Base-by-base conservation (phyloP, 2,888 invertebrate genomes). In the Saturnia japonica region DNA sequence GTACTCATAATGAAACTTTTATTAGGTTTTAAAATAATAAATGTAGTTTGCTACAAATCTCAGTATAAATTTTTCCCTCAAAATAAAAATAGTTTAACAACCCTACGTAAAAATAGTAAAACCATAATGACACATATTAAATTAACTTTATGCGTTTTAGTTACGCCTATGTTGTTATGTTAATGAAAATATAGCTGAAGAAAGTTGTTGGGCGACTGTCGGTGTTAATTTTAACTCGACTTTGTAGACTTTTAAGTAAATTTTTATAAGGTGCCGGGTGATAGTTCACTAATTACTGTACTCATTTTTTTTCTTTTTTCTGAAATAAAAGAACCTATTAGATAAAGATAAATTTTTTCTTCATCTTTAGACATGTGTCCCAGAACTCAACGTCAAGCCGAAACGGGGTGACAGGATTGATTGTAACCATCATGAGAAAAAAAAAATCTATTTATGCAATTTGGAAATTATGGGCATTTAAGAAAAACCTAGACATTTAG, bases 141-240 rank as follows among this genome's bases (percentile, higher is more conserved):
- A 28, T 60, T 60, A 60, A 14, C 57, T 57, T 7, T 60, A 60
- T 25, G 57, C 14, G 11, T 28, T 60, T 60, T 60, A 4, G 28
- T 28, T 60, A 60, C 57, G 57, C 57, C 57, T 60, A 60, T 60
- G 25, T 60, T 60, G 57, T 28, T 60, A 60, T 60, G 57, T 60
- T 60, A 60, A 60, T 60, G 57, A 60, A 28, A 14, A 60, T 60
- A 28, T 12, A 25, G 57, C 12, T 19, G 14, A 19, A 60, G 28
- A 28, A 60, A 60, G 57, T 25, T 9, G 25, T 22, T 47, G 9
- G 22, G 22, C 54, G 54, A 22, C 54, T 60, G 14, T 25, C 28
- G 14, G 14, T 60, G 57, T 60, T 60, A 60, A 60, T 60, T 60
- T 60, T 25, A 60, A 60, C 57, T 60, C 57, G 28, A 60, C 28